phyloP scores from a whole-genome alignment of 2,113 vertebrate species.

The Sylvietta virens region DNA sequence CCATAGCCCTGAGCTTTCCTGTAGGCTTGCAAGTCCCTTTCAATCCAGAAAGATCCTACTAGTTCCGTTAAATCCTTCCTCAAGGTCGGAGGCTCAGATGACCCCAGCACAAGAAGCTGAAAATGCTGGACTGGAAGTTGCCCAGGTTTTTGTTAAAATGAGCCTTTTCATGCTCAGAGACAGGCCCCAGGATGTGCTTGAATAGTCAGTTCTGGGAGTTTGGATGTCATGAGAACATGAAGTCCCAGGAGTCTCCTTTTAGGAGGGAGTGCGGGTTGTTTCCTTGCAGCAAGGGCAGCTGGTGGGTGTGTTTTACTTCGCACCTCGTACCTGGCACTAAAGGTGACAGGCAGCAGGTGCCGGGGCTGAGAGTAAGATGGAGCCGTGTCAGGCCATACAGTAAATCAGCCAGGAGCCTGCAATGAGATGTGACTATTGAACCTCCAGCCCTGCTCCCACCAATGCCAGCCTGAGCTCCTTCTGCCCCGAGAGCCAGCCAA shows the following conservation, averaged over 20 bases:
- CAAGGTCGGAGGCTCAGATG: not conserved
- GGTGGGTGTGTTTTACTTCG: not conserved
- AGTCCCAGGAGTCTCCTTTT: not conserved
- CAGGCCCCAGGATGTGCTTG: not conserved
- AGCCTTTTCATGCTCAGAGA: not conserved
- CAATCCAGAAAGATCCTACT: not conserved
- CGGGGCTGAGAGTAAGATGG: rapidly evolving
- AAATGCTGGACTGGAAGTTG: not conserved
- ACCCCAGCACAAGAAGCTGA: not conserved
- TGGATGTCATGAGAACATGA: not conserved
- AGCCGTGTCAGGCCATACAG: rapidly evolving
- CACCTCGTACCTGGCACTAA: rapidly evolving
- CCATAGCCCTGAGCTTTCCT: not conserved
- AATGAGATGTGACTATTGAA: rapidly evolving
- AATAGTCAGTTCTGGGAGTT: not conserved
- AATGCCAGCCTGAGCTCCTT: not conserved
- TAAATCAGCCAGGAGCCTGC: not conserved
- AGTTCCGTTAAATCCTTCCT: not conserved
- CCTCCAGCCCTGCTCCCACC: not conserved
- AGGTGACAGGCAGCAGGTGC: not conserved
- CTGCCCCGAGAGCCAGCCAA: no score
- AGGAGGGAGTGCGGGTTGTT: not conserved
- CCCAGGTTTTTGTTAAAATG: not conserved
- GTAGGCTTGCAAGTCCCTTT: not conserved
- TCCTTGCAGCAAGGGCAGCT: not conserved